A percentile compares a stretch with the other conserved stretches of the same genome.
Conservation (phyloP, 2,797 vertebrate genomes). For the Hemitrygon akajei region DNA sequence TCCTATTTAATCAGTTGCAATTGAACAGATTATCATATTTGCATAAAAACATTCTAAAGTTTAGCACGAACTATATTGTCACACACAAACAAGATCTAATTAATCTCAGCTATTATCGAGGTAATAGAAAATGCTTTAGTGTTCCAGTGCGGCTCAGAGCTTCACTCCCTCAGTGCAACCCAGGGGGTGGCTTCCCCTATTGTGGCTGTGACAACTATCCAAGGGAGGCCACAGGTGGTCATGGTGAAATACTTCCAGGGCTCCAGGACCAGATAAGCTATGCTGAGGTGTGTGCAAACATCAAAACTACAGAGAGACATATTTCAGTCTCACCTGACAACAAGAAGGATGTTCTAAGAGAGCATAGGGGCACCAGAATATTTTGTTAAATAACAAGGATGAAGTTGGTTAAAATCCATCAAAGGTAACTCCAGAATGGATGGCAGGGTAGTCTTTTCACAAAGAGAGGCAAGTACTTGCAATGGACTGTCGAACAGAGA, state of each 20-base stretch:
- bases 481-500: no score
- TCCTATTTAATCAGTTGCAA: constrained; percentile 2
- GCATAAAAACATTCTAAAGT: constrained; percentile 14
- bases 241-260: background rate
- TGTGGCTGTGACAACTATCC: background rate
- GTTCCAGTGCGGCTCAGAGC: no score
- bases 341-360: no score
- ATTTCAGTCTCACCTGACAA: no score
- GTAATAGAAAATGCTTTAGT: background rate
- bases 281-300: background rate
- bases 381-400: no score
- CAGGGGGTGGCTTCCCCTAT: background rate
- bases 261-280: background rate
- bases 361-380: no score
- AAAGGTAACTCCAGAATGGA: no score
- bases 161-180: background rate
- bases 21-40: constrained; percentile 6
- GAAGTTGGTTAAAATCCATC: no score
- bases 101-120: background rate
- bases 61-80: background rate
- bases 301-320: background rate
- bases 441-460: no score
- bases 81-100: background rate
- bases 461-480: no score
- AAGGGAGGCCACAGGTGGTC: background rate